Conservation (phyloP, 2,113 vertebrate species). For the Sardina pilchardus region DNA sequence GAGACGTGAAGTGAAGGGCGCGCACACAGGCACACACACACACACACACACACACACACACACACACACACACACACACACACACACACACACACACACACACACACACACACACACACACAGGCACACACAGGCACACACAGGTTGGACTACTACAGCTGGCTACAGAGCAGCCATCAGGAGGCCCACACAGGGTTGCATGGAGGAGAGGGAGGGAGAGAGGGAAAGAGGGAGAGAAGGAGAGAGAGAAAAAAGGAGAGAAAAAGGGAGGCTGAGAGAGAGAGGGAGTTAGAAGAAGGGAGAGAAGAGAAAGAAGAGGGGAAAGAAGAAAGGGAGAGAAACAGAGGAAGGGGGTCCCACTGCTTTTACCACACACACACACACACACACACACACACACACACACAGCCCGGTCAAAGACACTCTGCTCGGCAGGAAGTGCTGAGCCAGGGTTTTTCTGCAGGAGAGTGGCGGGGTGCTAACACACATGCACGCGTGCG, state of each 20-base stretch:
- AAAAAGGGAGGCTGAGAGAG: slow-evolving; percentile 35
- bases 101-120: too few species aligned
- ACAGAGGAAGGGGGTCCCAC: slow-evolving; percentile 45
- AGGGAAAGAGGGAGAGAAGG: neutral
- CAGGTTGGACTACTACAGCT: too few species aligned
- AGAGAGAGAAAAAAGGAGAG: neutral
- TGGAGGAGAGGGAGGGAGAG: neutral
- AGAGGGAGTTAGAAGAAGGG: slow-evolving; percentile 53
- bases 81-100: too few species aligned
- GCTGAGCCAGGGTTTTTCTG: slow-evolving; percentile 68
- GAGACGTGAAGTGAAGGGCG: too few species aligned
- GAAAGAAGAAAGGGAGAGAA: slow-evolving; percentile 50
- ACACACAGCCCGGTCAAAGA: slow-evolving; percentile 61
- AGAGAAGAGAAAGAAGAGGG: slow-evolving; percentile 56
- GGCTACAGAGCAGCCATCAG: too few species aligned
- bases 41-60: neutral
- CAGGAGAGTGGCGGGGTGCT: slow-evolving; percentile 50
- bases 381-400: neutral
- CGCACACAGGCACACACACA: neutral
- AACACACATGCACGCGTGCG: too few species aligned
- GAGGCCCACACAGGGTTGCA: too few species aligned
- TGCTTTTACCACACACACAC: neutral
- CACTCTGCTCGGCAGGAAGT: slow-evolving; percentile 74
- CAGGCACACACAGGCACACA: too few species aligned
- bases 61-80: neutral